These are phyloP conservation scores for Merops nubicus DNA, from an alignment of 2,113 vertebrate species.

Conservation along the genomic window DNA sequence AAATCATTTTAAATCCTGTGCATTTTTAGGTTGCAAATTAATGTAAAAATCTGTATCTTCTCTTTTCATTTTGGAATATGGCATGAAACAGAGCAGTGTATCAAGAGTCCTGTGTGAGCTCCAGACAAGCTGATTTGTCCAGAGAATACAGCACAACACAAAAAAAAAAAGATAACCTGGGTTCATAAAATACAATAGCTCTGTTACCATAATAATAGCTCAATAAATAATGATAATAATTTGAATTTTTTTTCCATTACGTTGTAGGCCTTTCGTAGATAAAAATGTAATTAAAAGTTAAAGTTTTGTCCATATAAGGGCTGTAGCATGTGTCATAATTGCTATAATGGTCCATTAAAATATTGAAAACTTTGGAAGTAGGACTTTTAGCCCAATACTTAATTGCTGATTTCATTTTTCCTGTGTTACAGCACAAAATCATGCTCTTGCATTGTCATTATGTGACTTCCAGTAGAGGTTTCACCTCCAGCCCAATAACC, in stretches of 20 bases:
- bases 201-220: background rate
- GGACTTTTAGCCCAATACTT: background rate
- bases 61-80: background rate
- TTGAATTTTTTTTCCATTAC: background rate
- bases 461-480: background rate
- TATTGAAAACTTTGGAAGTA: background rate
- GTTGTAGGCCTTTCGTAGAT: background rate
- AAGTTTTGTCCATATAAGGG: background rate
- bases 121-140: background rate
- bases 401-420: background rate
- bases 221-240: background rate
- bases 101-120: background rate
- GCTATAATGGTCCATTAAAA: background rate
- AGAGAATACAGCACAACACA: background rate
- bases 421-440: background rate
- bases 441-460: background rate
- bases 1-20: background rate
- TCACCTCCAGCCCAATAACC: background rate
- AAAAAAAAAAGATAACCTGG: background rate
- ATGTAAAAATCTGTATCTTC: background rate
- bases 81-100: background rate
- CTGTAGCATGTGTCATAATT: background rate
- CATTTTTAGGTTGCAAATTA: background rate
- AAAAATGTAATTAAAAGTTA: background rate
- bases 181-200: background rate